phyloP scores from a whole-genome alignment of 2,797 vertebrate genomes.

The Dipus sagitta region DNA sequence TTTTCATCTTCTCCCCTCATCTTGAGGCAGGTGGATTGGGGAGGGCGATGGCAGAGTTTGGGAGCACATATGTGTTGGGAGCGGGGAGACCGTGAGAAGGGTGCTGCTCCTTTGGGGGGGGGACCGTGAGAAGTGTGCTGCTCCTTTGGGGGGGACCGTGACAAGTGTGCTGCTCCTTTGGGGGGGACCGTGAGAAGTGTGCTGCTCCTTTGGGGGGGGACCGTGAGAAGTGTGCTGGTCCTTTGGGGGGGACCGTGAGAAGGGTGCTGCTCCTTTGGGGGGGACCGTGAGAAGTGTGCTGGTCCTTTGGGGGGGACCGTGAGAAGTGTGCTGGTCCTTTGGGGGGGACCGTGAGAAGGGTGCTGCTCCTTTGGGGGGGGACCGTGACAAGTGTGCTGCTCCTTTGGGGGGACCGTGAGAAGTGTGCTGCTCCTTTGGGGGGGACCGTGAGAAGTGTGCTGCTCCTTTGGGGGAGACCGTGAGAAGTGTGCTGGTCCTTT shows the following conservation, averaged over 20 bases:
- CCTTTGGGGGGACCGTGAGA: constrained; percentile 41
- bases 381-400: too few relatives aligned
- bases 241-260: too few relatives aligned
- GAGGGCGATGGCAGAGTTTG: too few relatives aligned
- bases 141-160: background rate
- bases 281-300: constrained; percentile 39
- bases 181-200: too few relatives aligned
- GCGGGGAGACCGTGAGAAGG: constrained; percentile 42
- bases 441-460: too few relatives aligned
- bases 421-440: background rate
- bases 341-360: constrained; percentile 40
- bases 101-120: background rate
- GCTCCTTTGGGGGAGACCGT: background rate
- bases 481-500: constrained; percentile 32
- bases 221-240: constrained; percentile 39
- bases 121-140: background rate
- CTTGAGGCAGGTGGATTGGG: background rate
- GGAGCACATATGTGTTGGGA: fast-evolving
- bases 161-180: constrained; percentile 24
- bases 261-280: background rate
- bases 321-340: too few relatives aligned
- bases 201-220: too few relatives aligned
- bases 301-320: background rate
- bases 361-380: background rate
- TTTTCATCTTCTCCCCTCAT: background rate